Evolutionary conservation across 2,797 vertebrate species (phyloP).

Genomic region (Ptychobarbus kaznakovi): DNA sequence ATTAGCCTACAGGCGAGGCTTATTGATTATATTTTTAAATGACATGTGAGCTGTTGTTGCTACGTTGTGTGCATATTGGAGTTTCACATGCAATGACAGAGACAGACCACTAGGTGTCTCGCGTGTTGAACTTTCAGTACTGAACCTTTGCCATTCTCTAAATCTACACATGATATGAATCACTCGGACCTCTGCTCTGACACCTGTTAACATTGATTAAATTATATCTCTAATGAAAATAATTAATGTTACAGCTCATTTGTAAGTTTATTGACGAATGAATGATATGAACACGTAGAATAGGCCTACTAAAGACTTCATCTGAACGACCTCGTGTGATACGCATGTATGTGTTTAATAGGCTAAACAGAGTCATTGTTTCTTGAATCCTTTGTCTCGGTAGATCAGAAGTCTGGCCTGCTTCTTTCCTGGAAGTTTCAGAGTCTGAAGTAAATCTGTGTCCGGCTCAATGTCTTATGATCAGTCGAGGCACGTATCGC

Average conservation of each 20-base stretch:
- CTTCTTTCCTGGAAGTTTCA: constrained; percentile 27
- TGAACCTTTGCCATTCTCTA: not conserved
- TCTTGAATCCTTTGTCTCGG: not conserved
- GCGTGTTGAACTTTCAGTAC: constrained; percentile 23
- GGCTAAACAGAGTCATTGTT: not conserved
- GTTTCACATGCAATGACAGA: not conserved
- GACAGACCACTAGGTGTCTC: constrained; percentile 20
- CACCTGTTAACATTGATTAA: not conserved
- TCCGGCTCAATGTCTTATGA: constrained; percentile 69
- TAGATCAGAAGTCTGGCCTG: constrained; percentile 10
- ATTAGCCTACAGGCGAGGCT: not conserved
- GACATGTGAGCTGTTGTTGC: not conserved
- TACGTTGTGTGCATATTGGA: not conserved
- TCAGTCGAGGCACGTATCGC: constrained; percentile 80
- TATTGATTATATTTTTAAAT: not conserved
- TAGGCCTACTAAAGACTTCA: not conserved
- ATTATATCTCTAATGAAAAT: too few relatives aligned
- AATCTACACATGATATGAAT: not conserved
- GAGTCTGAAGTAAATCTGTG: constrained; percentile 35
- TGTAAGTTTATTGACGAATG: not conserved
- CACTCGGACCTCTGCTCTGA: not conserved
- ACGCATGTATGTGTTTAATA: not conserved
- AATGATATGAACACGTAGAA: not conserved
- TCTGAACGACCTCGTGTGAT: not conserved
- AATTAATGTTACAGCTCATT: not conserved